A percentile compares a stretch with the other conserved stretches of the same genome.
phyloP scores from a whole-genome alignment of 2,888 invertebrate genomes.

The Eupithecia subumbrata region DNA sequence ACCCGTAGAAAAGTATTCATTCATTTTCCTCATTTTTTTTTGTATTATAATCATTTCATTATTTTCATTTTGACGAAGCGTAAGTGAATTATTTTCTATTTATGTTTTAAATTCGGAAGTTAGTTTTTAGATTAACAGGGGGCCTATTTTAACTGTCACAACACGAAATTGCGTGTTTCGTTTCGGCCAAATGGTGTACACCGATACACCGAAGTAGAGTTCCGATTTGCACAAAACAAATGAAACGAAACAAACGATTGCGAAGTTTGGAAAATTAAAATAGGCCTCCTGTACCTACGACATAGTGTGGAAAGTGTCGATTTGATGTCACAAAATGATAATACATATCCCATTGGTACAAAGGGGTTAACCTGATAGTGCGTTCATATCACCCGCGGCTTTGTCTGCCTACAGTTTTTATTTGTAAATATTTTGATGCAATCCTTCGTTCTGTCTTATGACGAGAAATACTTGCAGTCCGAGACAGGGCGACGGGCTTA shows the following conservation, averaged over 20 bases:
- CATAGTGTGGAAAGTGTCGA: conserved; percentile 30
- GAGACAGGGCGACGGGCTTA: conserved; percentile 38
- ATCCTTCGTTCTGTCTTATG: conserved; percentile 18
- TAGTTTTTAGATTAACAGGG: conserved; percentile 10
- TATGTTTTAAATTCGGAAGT: conserved; percentile 29
- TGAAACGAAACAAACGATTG: too few relatives aligned
- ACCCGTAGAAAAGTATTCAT: conserved; percentile 54
- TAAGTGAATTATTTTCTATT: conserved; percentile 51
- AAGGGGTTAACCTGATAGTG: conserved; percentile 59
- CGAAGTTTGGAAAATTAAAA: too few relatives aligned
- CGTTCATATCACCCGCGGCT: conserved; percentile 72
- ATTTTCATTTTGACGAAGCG: conserved; percentile 57
- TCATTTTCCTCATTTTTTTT: conserved; percentile 49
- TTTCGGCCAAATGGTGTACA: too few relatives aligned
- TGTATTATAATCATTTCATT: conserved; percentile 46
- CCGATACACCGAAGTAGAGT: too few relatives aligned
- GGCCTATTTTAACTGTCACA: too few relatives aligned
- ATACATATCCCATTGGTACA: conserved; percentile 76
- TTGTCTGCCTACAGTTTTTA: conserved; percentile 60
- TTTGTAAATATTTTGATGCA: conserved; percentile 67
- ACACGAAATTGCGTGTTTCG: too few relatives aligned
- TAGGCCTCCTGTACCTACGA: background rate
- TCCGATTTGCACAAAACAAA: too few relatives aligned
- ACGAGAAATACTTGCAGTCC: conserved; percentile 16
- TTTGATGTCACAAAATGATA: conserved; percentile 55